Percentiles rank a stretch among this genome's conserved stretches.
These are phyloP conservation scores for Agrilus biguttatus DNA, from an alignment of 2,888 invertebrate genomes.

Conservation along the genomic window DNA sequence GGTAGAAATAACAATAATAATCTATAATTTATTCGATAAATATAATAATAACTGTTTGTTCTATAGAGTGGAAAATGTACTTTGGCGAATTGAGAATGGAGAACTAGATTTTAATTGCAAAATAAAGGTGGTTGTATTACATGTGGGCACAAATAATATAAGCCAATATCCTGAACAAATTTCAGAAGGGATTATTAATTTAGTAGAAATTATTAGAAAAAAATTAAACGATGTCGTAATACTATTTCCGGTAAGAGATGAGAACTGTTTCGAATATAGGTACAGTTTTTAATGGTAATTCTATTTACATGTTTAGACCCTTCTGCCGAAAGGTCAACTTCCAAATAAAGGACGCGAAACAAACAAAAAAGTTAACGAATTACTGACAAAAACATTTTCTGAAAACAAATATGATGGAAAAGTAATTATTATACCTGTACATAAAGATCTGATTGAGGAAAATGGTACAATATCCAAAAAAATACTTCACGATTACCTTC, in stretches of 20 bases:
- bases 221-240: slow-evolving; percentile 39
- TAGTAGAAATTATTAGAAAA: slow-evolving; percentile 38
- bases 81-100: slow-evolving; percentile 55
- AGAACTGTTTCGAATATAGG: slow-evolving; percentile 3
- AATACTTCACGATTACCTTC: slow-evolving; percentile 56
- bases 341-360: not conserved
- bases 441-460: slow-evolving; percentile 30
- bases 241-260: slow-evolving; percentile 41
- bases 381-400: too few relatives aligned
- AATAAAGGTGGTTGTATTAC: slow-evolving; percentile 48
- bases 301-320: not conserved
- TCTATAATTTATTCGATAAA: not conserved
- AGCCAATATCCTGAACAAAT: slow-evolving; percentile 45
- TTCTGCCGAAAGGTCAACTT: not conserved
- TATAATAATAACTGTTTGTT: not conserved
- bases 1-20: slow-evolving; percentile 17
- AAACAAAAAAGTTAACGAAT: not conserved
- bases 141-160: slow-evolving; percentile 54
- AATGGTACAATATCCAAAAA: slow-evolving; percentile 44
- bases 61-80: slow-evolving; percentile 43
- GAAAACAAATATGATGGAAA: slow-evolving; percentile 8
- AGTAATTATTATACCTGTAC: slow-evolving; percentile 26
- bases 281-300: not conserved
- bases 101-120: slow-evolving; percentile 51
- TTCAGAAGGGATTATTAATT: slow-evolving; percentile 43